Evolutionary conservation across 2,888 invertebrate genomes (phyloP).

Genomic region (Spicauda simplicius): DNA sequence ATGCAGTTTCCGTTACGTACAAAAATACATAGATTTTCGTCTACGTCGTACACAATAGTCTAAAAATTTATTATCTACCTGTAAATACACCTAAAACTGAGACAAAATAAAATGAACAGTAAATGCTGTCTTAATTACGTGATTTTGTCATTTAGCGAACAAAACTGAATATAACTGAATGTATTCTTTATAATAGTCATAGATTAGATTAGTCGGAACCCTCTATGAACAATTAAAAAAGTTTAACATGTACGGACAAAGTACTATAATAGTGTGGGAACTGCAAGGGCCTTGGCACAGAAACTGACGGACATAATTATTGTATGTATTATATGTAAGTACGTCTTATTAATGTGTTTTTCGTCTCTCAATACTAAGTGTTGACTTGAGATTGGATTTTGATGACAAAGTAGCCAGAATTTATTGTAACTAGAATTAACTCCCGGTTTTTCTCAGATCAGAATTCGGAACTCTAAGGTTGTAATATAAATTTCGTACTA

Average conservation of each 20-base stretch:
- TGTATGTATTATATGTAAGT: constrained; percentile 18
- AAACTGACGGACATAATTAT: constrained; percentile 39
- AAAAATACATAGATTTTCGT: too few relatives aligned
- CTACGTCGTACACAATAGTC: too few relatives aligned
- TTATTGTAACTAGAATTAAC: neutral
- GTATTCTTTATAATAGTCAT: neutral
- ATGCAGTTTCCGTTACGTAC: too few relatives aligned
- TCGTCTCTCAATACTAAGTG: neutral
- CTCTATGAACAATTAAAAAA: neutral
- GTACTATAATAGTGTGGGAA: constrained; percentile 40
- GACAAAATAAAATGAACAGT: too few relatives aligned
- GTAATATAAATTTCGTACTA: too few relatives aligned
- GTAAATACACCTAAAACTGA: too few relatives aligned
- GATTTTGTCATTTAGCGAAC: too few relatives aligned
- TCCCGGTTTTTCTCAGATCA: neutral
- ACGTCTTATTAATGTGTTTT: neutral
- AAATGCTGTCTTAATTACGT: too few relatives aligned
- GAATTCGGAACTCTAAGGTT: too few relatives aligned
- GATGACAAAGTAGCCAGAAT: neutral
- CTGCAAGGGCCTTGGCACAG: constrained; percentile 43
- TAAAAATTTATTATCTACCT: too few relatives aligned
- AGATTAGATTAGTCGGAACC: neutral
- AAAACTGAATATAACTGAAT: neutral
- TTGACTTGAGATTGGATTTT: neutral
- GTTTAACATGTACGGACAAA: neutral